Percentiles rank a stretch among this genome's conserved stretches.
phyloP scores from a whole-genome alignment of 2,888 invertebrate genomes.

The Tachina fera region DNA sequence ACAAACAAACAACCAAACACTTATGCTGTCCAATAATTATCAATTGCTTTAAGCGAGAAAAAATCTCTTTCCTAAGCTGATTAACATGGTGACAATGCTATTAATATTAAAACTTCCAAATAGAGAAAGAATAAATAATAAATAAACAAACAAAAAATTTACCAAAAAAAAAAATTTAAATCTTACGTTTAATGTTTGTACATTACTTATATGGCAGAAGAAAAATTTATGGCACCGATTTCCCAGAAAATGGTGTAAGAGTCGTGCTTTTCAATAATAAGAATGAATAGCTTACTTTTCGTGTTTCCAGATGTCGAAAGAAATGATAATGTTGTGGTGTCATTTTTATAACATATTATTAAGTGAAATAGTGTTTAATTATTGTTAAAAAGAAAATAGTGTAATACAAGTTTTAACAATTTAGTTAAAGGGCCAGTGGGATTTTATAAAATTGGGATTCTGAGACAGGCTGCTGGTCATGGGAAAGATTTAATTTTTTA shows the following conservation, averaged over 20 bases:
- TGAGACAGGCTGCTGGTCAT: no score
- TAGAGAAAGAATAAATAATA: constrained; percentile 10
- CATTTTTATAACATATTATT: no score
- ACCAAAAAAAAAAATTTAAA: neutral
- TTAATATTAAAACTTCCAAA: constrained; percentile 17
- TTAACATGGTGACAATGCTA: constrained; percentile 13
- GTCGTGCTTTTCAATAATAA: neutral
- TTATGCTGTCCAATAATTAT: constrained; percentile 1
- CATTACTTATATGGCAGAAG: neutral
- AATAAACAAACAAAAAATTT: neutral
- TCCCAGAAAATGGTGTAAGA: neutral
- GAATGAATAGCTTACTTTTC: neutral
- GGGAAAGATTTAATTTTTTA: no score
- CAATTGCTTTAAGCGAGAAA: neutral
- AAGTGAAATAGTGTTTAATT: no score
- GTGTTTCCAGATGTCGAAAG: neutral
- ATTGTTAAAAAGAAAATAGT: no score
- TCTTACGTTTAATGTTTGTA: constrained; percentile 3
- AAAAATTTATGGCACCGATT: neutral
- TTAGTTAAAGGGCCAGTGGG: no score
- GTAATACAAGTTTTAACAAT: no score
- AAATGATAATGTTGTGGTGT: neutral
- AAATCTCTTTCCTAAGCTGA: constrained; percentile 1
- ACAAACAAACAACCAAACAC: constrained; percentile 1
- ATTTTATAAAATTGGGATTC: no score